Evolutionary conservation across 2,797 vertebrate species (phyloP).

Genomic region (Vultur gryphus): DNA sequence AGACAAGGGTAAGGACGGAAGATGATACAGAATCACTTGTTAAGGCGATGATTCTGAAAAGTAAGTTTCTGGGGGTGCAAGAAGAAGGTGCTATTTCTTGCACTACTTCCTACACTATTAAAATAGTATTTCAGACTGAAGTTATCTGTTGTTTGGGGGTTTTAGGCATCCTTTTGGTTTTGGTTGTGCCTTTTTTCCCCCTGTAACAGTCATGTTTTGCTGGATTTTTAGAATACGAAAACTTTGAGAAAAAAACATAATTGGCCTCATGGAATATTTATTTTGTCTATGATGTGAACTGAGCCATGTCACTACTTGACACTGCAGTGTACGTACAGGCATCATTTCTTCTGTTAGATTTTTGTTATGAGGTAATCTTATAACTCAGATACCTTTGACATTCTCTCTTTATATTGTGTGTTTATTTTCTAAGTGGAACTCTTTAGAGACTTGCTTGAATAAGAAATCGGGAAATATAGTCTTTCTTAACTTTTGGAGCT

Average conservation of each 20-base stretch:
- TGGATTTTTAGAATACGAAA: not conserved
- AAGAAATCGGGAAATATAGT: not conserved
- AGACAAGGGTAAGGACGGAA: not conserved
- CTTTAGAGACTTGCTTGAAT: not conserved
- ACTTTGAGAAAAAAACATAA: not conserved
- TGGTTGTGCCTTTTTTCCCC: not conserved
- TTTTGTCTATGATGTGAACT: not conserved
- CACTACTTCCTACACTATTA: not conserved
- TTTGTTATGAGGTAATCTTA: not conserved
- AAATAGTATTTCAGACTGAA: not conserved
- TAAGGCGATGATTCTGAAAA: not conserved
- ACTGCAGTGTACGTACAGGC: not conserved
- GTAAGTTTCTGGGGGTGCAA: not conserved
- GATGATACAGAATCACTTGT: not conserved
- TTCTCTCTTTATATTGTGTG: not conserved
- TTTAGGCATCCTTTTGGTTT: not conserved
- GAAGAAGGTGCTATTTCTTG: not conserved
- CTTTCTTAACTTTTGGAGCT: not conserved
- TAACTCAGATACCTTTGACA: not conserved
- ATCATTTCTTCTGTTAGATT: not conserved
- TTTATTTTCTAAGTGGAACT: not conserved
- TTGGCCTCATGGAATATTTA: not conserved
- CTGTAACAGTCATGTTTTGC: not conserved
- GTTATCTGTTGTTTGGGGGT: rapidly evolving
- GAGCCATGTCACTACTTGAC: not conserved